phyloP scores from a whole-genome alignment of 2,113 vertebrate genomes.

The Damaliscus lunatus region DNA sequence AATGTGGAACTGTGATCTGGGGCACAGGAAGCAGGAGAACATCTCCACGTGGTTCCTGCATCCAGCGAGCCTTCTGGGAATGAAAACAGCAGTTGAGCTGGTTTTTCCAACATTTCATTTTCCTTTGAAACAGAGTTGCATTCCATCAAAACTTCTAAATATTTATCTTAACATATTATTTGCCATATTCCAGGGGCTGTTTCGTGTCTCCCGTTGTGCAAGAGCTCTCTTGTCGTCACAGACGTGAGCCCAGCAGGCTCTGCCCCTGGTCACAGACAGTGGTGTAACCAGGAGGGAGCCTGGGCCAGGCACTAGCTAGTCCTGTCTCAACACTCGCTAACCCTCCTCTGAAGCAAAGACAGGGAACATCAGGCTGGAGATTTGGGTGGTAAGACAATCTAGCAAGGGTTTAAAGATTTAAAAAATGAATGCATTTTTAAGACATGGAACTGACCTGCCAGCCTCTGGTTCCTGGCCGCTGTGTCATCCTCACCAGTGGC shows the following conservation, averaged over 20 bases:
- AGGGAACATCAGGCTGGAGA: not conserved
- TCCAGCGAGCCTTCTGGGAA: not conserved
- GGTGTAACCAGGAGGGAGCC: not conserved
- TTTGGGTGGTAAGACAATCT: not conserved
- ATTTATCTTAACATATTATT: not conserved
- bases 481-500: rapidly evolving
- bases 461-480: rapidly evolving
- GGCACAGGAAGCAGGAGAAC: rapidly evolving
- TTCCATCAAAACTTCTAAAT: conserved; percentile 13
- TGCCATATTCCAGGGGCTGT: not conserved
- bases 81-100: not conserved
- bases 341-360: not conserved
- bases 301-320: rapidly evolving
- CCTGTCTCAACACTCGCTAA: rapidly evolving
- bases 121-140: not conserved
- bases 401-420: not conserved
- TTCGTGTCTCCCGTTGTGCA: not conserved
- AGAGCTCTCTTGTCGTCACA: not conserved
- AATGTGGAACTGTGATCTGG: rapidly evolving
- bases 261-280: rapidly evolving
- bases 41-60: rapidly evolving
- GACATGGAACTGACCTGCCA: too few species aligned
- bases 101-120: not conserved
- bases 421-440: not conserved
- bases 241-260: not conserved